Conservation (phyloP, 2,797 vertebrate species). For the Lateolabrax maculatus region DNA sequence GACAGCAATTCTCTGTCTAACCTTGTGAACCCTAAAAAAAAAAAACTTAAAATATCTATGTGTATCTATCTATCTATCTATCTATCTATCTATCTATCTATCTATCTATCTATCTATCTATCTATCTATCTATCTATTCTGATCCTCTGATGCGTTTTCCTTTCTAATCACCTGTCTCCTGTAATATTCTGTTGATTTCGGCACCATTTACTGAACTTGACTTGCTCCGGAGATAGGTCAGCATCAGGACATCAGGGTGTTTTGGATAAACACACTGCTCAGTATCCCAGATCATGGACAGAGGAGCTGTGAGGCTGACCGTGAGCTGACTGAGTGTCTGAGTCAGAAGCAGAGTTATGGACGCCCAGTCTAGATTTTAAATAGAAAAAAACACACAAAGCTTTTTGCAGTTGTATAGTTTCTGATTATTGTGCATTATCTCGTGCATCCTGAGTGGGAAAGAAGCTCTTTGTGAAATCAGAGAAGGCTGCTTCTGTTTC, state of each 20-base stretch:
- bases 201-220: neutral
- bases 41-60: too few species aligned
- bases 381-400: constrained; percentile 15
- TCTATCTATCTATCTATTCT: neutral
- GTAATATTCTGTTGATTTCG: neutral
- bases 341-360: constrained; percentile 35
- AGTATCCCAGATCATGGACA: neutral
- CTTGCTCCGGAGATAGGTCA: constrained; percentile 21
- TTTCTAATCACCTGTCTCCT: neutral
- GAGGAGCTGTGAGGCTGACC: neutral
- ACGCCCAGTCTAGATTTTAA: constrained; percentile 10
- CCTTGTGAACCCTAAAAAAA: too few species aligned
- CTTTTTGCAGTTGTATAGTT: constrained; percentile 21
- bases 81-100: too few species aligned
- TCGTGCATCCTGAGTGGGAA: constrained; percentile 9
- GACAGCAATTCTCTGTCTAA: too few species aligned
- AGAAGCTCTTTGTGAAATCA: constrained; percentile 47
- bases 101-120: too few species aligned
- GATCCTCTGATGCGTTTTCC: neutral
- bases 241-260: neutral
- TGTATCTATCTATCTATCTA: too few species aligned
- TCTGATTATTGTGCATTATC: constrained; percentile 53
- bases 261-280: constrained; percentile 7
- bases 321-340: constrained; percentile 4
- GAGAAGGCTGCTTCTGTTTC: constrained; percentile 51